Percentiles rank a stretch among this genome's conserved stretches.
These are phyloP conservation scores for Zeuzera pyrina DNA, from an alignment of 2,888 invertebrate genomes.

Conservation along the genomic window DNA sequence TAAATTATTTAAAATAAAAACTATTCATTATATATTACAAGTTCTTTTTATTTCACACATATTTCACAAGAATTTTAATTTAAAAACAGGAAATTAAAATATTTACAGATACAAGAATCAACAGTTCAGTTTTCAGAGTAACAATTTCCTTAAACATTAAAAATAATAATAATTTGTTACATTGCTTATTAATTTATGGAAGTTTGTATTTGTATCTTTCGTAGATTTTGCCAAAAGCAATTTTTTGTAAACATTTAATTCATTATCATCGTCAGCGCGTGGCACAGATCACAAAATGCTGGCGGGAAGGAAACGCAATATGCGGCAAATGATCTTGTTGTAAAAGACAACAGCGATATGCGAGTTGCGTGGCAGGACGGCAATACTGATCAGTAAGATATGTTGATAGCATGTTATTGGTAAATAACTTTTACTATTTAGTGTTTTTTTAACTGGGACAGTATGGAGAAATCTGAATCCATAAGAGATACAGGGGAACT, in stretches of 20 bases:
- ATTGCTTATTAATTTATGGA: conserved; percentile 7
- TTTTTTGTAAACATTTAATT: no score
- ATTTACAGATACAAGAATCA: conserved; percentile 66
- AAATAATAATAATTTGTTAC: conserved; percentile 20
- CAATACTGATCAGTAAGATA: conserved; percentile 32
- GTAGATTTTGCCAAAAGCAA: no score
- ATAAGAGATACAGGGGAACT: no score
- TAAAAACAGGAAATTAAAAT: conserved; percentile 55
- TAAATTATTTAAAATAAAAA: no score
- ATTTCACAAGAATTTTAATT: conserved; percentile 60
- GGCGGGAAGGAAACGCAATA: conserved; percentile 20
- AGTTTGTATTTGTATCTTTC: no score
- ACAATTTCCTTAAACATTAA: conserved; percentile 37
- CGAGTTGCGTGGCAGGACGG: conserved; percentile 54
- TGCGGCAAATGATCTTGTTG: conserved; percentile 20
- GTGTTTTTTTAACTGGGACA: no score
- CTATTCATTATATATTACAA: conserved; percentile 54
- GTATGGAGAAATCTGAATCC: no score
- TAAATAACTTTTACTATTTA: no score
- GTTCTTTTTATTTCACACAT: conserved; percentile 67
- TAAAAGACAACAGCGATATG: conserved; percentile 42
- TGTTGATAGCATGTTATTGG: no score
- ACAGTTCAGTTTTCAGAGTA: conserved; percentile 57
- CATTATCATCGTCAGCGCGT: no score
- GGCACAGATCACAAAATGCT: no score